Percentiles rank a stretch among this genome's conserved stretches.
Conservation (phyloP, 2,113 vertebrate species). For the Oreochromis aureus region DNA sequence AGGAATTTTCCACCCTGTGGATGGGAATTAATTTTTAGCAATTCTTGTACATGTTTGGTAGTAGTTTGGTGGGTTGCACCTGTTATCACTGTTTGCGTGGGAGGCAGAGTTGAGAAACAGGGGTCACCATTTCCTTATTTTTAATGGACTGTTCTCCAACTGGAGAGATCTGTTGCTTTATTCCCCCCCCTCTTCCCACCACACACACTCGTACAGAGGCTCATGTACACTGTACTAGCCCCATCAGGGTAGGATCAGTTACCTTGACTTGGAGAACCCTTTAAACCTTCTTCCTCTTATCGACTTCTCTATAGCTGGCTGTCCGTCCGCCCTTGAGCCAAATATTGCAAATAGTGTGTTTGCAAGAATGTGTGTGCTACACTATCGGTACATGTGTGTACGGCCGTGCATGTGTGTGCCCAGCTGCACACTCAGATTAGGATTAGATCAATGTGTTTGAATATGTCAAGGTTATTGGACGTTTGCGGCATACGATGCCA, state of each 20-base stretch:
- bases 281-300: slow-evolving; percentile 60
- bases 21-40: slow-evolving; percentile 70
- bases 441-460: slow-evolving; percentile 58
- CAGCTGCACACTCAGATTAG: slow-evolving; percentile 43
- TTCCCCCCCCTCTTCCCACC: background rate
- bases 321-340: slow-evolving; percentile 57
- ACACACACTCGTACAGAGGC: background rate
- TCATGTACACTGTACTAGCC: background rate
- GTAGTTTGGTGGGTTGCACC: slow-evolving; percentile 24
- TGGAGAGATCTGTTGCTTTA: background rate
- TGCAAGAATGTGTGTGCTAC: background rate
- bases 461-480: slow-evolving; percentile 56
- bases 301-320: slow-evolving; percentile 45
- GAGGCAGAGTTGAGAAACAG: slow-evolving; percentile 8
- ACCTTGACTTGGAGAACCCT: slow-evolving; percentile 57
- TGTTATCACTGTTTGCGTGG: background rate
- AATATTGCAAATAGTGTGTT: slow-evolving; percentile 28
- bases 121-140: slow-evolving; percentile 14
- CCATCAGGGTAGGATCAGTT: slow-evolving; percentile 27
- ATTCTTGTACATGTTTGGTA: slow-evolving; percentile 51
- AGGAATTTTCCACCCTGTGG: slow-evolving; percentile 75
- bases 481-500: slow-evolving; percentile 3
- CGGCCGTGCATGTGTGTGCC: background rate
- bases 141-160: background rate
- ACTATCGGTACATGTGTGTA: background rate